Conservation (phyloP, 2,888 invertebrate genomes). For the Leucophenga montana region DNA sequence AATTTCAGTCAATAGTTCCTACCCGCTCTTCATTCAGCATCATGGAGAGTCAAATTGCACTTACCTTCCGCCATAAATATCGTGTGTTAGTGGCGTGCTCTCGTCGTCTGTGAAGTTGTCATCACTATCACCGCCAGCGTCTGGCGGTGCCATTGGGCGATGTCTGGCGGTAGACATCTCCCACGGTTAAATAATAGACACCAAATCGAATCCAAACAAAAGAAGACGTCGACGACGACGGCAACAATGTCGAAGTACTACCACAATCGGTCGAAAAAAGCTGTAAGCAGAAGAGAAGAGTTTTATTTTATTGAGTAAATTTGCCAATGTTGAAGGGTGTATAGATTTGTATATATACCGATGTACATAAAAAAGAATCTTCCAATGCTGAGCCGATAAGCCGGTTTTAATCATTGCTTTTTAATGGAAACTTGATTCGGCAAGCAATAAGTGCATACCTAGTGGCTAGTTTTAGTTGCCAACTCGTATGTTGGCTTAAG, state of each 20-base stretch:
- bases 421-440: not conserved
- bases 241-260: not conserved
- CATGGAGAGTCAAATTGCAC: constrained; percentile 46
- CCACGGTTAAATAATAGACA: constrained; percentile 58
- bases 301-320: constrained; percentile 16
- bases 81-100: constrained; percentile 88
- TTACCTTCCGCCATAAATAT: constrained; percentile 93
- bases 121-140: constrained; percentile 77
- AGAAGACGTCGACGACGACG: constrained; percentile 13
- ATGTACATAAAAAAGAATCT: not conserved
- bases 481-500: not conserved
- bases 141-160: constrained; percentile 75
- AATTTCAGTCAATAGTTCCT: constrained; percentile 24
- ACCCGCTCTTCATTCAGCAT: not conserved
- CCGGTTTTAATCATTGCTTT: constrained; percentile 42
- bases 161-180: constrained; percentile 79
- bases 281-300: not conserved
- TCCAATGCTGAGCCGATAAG: constrained; percentile 42
- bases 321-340: not conserved
- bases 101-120: constrained; percentile 90
- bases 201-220: constrained; percentile 35
- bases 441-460: not conserved
- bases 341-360: not conserved
- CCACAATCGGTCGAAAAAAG: constrained; percentile 10
- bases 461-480: not conserved